phyloP scores from a whole-genome alignment of 2,797 vertebrate species.

The Chelon labrosus region DNA sequence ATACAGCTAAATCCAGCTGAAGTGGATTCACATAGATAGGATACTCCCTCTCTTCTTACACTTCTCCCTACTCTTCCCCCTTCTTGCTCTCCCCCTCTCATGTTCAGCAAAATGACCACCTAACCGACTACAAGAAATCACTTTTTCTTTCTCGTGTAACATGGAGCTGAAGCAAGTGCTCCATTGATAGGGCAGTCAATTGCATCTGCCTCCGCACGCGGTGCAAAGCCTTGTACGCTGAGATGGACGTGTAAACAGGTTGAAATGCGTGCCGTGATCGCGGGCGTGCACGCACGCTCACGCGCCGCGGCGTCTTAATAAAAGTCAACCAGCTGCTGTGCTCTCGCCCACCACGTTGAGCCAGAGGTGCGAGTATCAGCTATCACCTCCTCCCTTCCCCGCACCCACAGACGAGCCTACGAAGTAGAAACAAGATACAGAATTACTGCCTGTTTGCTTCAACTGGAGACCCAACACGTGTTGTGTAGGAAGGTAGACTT shows the following conservation, averaged over 20 bases:
- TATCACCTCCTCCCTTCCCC: constrained; percentile 60
- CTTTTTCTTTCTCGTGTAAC: constrained; percentile 39
- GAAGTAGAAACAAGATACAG: constrained; percentile 73
- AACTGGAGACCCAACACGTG: constrained; percentile 77
- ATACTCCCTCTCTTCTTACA: constrained; percentile 47
- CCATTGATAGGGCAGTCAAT: constrained; percentile 62
- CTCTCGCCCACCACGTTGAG: constrained; percentile 70
- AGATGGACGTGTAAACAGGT: constrained; percentile 28
- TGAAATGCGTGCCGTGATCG: constrained; percentile 6
- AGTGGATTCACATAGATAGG: constrained; percentile 70
- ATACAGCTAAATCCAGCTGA: constrained; percentile 80
- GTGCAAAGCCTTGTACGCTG: constrained; percentile 12
- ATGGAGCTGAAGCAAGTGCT: constrained; percentile 41
- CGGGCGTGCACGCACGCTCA: constrained; percentile 14
- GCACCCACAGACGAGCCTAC: constrained; percentile 77
- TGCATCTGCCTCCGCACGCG: constrained; percentile 33
- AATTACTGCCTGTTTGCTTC: constrained; percentile 75
- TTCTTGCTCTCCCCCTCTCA: constrained; percentile 17
- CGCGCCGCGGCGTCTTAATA: constrained; percentile 61
- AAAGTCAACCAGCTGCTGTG: constrained; percentile 74
- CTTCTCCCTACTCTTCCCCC: constrained; percentile 23
- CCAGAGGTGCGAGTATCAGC: constrained; percentile 76
- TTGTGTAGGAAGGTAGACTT: constrained; percentile 78
- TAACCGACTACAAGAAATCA: constrained; percentile 51
- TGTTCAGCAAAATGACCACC: constrained; percentile 63